Evolutionary conservation across 2,888 invertebrate species (phyloP), one percentile per base, ranked within the genome.

Genomic region (Microctonus brassicae): DNA sequence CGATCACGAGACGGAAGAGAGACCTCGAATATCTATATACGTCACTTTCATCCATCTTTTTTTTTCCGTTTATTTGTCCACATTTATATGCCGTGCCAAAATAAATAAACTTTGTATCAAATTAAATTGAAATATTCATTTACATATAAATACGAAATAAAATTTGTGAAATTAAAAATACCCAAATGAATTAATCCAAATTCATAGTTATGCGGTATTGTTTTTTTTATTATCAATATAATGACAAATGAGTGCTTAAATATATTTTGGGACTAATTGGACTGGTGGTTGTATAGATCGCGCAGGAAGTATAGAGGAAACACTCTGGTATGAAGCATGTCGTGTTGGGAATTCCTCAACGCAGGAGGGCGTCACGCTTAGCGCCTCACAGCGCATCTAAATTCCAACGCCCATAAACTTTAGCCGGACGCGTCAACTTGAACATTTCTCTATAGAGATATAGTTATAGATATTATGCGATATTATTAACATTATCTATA

Each of bases 321-420:
- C 77, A 78, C 78, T 78, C 76, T 69, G 76, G 76, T 76, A 75
- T 47, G 17, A 17, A 17, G 17, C 47, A 47, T 17, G 47, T 78
- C 72, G 75, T 66, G 74, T 70, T 71, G 76, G 75, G 77, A 76
- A 77, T 75, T 79, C 74, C 74, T 71, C 72, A 62, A 73, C 69
- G 75, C 76, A 76, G 75, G 79, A 77, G 78, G 79, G 80, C 78
- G 81, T 81, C 79, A 81, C 79, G 80, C 78, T 80, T 78, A 66
- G 77, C 76, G 77, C 77, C 75, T 75, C n/a, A n/a, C 74, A 69
- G 58, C 72, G 69, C 74, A 68, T 68, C 70, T 73, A 77, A 77
- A 79, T 76, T 76, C 77, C 77, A 80, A 68, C 75, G 73, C 71
- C 73, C 73, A 63, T 73, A 73, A 75, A 76, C 75, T 75, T 47